A percentile compares a stretch with the other conserved stretches of the same genome.
Evolutionary conservation across 2,797 vertebrate species (phyloP).

Genomic region (Coranthus polyacanthus): DNA sequence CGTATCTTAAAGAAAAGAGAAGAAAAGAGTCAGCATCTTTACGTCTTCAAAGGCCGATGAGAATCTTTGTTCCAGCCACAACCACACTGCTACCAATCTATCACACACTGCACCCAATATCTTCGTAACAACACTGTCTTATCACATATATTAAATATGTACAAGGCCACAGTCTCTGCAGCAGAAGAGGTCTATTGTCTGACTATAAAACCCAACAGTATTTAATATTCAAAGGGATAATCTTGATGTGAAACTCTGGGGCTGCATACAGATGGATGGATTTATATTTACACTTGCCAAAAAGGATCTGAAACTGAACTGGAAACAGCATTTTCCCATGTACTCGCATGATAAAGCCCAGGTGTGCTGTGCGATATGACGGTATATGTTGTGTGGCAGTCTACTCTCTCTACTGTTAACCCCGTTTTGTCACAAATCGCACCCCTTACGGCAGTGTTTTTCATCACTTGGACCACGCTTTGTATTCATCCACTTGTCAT

Average conservation of each 20-base stretch:
- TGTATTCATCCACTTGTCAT: too few species aligned
- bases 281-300: too few species aligned
- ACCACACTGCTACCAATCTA: constrained; percentile 19
- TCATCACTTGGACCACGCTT: too few species aligned
- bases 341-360: too few species aligned
- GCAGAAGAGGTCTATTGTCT: background rate
- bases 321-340: too few species aligned
- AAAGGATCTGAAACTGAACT: too few species aligned
- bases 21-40: constrained; percentile 35
- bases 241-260: background rate
- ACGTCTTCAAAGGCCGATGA: constrained; percentile 31
- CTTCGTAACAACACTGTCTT: constrained; percentile 13
- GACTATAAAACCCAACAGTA: background rate
- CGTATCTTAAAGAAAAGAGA: background rate
- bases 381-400: too few species aligned
- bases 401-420: too few species aligned
- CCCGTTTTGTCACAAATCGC: too few species aligned
- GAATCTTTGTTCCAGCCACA: constrained; percentile 19
- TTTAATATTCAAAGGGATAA: background rate
- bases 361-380: too few species aligned
- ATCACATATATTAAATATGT: constrained; percentile 23
- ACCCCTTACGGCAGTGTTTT: too few species aligned
- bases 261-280: background rate
- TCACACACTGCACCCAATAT: constrained; percentile 22
- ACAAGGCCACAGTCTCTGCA: constrained; percentile 6